Base-by-base conservation (phyloP, 2,888 invertebrate genomes). In the Dasypogon diadema region DNA sequence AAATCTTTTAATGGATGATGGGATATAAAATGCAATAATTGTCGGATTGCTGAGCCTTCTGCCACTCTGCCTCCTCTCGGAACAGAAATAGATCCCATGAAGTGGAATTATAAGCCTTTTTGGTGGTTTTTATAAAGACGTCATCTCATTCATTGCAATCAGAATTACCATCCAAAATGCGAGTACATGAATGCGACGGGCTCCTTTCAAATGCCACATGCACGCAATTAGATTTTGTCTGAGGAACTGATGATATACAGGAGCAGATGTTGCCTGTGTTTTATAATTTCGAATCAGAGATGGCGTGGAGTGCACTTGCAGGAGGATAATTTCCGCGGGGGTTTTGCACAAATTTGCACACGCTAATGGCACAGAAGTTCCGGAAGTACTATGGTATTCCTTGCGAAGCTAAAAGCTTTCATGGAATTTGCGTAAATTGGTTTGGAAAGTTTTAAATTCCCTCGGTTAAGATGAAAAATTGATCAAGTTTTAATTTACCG, bases 1-100 rank as follows among this genome's bases (percentile, higher is more conserved):
- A 70, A 70, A 70, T 70, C 70, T 70, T 30, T 51, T 70, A 51
- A 70, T 70, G 54, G 70, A 70, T 70, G 70, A 37, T 37, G 70
- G 70, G 70, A 70, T 70, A 54, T 34, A 54, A 70, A 70, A 54
- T 54, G 70, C 54, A 70, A 70, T 70, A 70, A 70, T 70, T 51
- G 30, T 70, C 54, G 54, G 54, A 21, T 70, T 51, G 18, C n/a
- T 22, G 65, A 70, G 65, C 48, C 65, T 65, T n/a, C 65, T 54
- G 70, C 30, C 70, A 42, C 21, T 14, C 24, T 26, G 30, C 34
- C 34, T 16, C 14, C 30, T 70, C n/a, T 26, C 51, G 2, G 70
- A 46, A 21, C 18, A 34, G n/a, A 70, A 54, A 70, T 70, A 70
- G 70, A 70, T 22, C 37, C 42, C 18, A 46, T 46, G 65, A 37